Evolutionary conservation across 2,888 invertebrate genomes (phyloP).

Genomic region (Dicranocentrus wangi): DNA sequence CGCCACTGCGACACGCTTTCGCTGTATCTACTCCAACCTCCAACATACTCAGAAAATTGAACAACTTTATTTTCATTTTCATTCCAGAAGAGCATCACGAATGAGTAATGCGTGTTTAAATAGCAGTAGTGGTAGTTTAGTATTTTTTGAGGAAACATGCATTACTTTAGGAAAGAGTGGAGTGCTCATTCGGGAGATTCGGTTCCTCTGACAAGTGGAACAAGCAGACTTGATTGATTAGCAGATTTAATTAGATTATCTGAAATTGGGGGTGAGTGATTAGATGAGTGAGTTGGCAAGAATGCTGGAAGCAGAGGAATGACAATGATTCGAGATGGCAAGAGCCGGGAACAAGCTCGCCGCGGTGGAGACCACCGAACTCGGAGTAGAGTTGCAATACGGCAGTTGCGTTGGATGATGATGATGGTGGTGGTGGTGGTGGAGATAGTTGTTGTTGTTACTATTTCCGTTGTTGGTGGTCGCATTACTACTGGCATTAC

Average conservation of each 20-base stretch:
- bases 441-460: constrained; percentile 9
- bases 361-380: neutral
- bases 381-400: constrained; percentile 10
- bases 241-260: constrained; percentile 54
- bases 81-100: no score
- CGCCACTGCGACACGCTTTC: no score
- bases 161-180: no score
- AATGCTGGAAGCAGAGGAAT: constrained; percentile 13
- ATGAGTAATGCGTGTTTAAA: no score
- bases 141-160: no score
- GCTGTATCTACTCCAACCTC: no score
- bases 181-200: no score
- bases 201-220: no score
- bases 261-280: constrained; percentile 27
- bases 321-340: constrained; percentile 26
- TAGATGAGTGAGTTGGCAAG: constrained; percentile 1
- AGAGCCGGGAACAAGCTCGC: neutral
- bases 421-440: neutral
- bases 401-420: no score
- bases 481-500: constrained; percentile 12
- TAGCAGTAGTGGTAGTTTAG: no score
- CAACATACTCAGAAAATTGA: no score
- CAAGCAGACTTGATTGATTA: constrained; percentile 51
- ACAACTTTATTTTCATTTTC: no score
- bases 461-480: constrained; percentile 46